These are phyloP conservation scores for Microcebus lehilahytsara DNA, from an alignment of 2,113 vertebrate species.

Conservation along the genomic window DNA sequence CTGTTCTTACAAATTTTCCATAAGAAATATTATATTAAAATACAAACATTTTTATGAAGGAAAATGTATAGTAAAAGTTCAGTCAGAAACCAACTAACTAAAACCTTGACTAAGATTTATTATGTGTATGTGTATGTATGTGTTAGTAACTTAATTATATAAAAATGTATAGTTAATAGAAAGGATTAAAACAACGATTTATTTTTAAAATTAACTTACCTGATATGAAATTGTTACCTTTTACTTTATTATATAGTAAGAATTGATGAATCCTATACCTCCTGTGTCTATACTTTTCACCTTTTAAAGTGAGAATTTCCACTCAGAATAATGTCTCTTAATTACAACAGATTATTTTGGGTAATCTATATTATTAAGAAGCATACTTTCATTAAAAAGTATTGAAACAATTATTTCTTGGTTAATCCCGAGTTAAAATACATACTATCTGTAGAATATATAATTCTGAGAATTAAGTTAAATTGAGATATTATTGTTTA, in stretches of 20 bases:
- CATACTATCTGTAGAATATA: neutral
- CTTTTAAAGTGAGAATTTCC: neutral
- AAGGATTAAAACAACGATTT: constrained; percentile 13
- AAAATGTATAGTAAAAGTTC: constrained; percentile 8
- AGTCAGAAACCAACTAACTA: neutral
- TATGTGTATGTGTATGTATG: neutral
- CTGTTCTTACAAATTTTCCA: neutral
- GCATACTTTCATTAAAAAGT: constrained; percentile 12
- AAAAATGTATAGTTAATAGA: neutral
- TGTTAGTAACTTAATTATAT: neutral
- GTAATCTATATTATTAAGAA: neutral
- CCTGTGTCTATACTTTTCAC: neutral
- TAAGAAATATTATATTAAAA: neutral
- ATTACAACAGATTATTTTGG: constrained; percentile 7
- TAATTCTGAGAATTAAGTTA: constrained; percentile 11
- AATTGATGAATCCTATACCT: neutral
- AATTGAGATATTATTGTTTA: constrained; percentile 2
- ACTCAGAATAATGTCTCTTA: constrained; percentile 26
- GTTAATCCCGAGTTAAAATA: neutral
- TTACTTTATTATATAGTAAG: neutral
- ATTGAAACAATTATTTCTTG: neutral
- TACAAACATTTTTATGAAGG: neutral
- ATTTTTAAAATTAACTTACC: constrained; percentile 36
- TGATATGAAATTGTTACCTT: neutral
- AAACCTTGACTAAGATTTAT: constrained; percentile 11